These are phyloP conservation scores for Mamestra configurata DNA, from an alignment of 1,140 invertebrate genomes.

Conservation along the genomic window DNA sequence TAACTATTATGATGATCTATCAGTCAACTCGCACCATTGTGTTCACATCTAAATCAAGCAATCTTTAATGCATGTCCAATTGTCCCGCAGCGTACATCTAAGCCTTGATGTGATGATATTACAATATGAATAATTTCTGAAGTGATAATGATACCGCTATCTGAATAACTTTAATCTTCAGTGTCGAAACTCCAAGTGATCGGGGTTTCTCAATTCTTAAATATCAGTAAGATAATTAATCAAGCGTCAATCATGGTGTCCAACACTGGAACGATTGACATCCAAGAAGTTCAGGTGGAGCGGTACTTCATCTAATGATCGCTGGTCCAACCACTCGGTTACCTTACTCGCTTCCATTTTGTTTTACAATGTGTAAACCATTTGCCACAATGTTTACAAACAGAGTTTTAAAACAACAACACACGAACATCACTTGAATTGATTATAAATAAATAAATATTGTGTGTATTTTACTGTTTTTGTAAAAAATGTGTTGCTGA, in stretches of 20 bases:
- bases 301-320: not conserved
- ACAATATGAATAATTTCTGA: not conserved
- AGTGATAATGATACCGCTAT: not conserved
- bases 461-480: not conserved
- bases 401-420: not conserved
- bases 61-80: not conserved
- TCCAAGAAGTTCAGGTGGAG: constrained; percentile 1
- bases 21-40: not conserved
- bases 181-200: not conserved
- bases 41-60: not conserved
- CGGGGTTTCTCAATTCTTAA: constrained; percentile 7
- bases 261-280: not conserved
- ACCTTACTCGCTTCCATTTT: not conserved
- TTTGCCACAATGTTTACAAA: not conserved
- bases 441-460: not conserved
- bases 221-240: not conserved
- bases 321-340: not conserved
- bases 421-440: not conserved
- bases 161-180: not conserved
- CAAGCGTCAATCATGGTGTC: constrained; percentile 16
- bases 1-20: no score
- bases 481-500: not conserved
- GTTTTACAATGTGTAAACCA: not conserved
- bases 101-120: not conserved
- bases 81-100: no score